Evolutionary conservation across 2,888 invertebrate genomes (phyloP).

Genomic region (Serrognathus titanus): DNA sequence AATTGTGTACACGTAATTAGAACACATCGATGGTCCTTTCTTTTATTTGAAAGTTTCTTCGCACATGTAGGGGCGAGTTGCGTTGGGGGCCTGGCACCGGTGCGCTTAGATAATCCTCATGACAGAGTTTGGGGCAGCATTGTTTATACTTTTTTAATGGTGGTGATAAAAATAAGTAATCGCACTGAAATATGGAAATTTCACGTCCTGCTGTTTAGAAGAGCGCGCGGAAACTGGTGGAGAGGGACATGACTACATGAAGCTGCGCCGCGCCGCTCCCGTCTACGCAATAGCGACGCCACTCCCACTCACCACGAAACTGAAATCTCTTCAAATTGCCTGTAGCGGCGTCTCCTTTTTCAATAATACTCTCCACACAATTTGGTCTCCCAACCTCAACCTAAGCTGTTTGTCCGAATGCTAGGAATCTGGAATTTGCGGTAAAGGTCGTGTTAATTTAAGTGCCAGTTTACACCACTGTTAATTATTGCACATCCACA

Average conservation of each 20-base stretch:
- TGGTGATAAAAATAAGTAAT: neutral
- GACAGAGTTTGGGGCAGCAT: neutral
- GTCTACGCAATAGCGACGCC: slow-evolving; percentile 39
- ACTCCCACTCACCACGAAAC: slow-evolving; percentile 43
- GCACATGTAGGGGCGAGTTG: too few species aligned
- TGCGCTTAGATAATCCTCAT: too few species aligned
- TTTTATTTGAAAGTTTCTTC: too few species aligned
- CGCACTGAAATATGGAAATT: slow-evolving; percentile 22
- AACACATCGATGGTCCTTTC: neutral
- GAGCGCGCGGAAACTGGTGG: slow-evolving; percentile 45
- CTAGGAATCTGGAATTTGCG: slow-evolving; percentile 26
- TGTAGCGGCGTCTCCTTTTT: slow-evolving; percentile 30
- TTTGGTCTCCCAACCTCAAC: slow-evolving; percentile 23
- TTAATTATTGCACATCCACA: slow-evolving; percentile 7
- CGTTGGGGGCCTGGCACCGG: too few species aligned
- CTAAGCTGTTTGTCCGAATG: slow-evolving; percentile 25
- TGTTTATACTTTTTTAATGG: neutral
- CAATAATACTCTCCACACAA: slow-evolving; percentile 29
- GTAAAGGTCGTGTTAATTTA: slow-evolving; percentile 26
- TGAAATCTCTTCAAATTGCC: slow-evolving; percentile 37
- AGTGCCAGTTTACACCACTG: slow-evolving; percentile 17
- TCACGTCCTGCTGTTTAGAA: slow-evolving; percentile 40
- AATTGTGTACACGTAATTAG: neutral
- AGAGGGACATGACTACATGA: slow-evolving; percentile 40
- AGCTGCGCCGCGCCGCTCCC: slow-evolving; percentile 40